These are phyloP conservation scores for Myanophis thanlyinensis DNA, from an alignment of 2,113 vertebrate species.

Conservation along the genomic window DNA sequence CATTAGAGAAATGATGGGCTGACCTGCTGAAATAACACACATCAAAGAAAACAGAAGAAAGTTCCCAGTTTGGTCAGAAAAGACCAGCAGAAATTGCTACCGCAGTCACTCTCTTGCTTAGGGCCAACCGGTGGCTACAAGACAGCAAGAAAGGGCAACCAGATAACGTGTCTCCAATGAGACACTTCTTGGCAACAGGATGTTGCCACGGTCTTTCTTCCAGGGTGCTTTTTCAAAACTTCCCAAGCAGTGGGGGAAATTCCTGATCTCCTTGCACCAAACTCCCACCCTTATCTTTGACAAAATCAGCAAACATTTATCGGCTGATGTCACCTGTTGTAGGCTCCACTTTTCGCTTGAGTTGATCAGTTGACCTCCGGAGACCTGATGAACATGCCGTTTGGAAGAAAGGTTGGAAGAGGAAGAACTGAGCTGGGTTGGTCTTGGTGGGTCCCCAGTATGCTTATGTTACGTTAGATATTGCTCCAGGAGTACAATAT, in stretches of 20 bases:
- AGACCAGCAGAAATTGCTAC: background rate
- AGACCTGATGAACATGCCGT: background rate
- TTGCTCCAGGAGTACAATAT: background rate
- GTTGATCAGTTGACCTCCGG: background rate
- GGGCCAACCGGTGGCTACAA: background rate
- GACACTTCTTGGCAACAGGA: background rate
- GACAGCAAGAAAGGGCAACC: background rate
- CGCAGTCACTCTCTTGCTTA: background rate
- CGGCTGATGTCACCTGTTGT: background rate
- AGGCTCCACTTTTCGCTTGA: background rate
- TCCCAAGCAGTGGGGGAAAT: background rate
- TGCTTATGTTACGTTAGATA: background rate
- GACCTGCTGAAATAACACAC: background rate
- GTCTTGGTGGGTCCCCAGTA: background rate
- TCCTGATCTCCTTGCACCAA: background rate
- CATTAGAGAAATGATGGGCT: background rate
- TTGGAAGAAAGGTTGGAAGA: background rate
- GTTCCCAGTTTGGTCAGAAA: background rate
- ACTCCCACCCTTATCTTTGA: background rate
- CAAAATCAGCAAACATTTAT: background rate
- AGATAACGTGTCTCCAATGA: background rate
- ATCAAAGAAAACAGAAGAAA: background rate
- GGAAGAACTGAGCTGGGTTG: background rate
- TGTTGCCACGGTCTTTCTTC: background rate
- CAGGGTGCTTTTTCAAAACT: background rate